Evolutionary conservation across 2,113 vertebrate species (phyloP), one percentile per base, ranked within the genome.

Genomic region (Stigmatopora nigra): DNA sequence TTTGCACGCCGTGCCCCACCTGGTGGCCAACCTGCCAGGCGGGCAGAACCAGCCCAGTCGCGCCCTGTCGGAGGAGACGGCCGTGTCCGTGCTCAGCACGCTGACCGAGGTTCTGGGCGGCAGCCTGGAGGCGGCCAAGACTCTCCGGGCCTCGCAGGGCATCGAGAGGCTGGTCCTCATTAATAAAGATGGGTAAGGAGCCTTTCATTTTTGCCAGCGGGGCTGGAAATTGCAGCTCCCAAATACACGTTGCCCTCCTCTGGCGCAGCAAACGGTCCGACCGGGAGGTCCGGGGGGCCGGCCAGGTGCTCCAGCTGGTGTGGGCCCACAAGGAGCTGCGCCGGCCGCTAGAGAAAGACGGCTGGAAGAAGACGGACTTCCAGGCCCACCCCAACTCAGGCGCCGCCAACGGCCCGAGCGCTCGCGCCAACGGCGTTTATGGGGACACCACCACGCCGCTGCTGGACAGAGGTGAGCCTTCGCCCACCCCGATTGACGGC

Each of bases 311-410:
- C 71, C 96, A 99, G 88, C 94, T 95, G 0, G 77, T 99, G 64
- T 98, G 96, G 96, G 94, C 92, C 0, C 96, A 96, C 76, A 98
- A 98, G 72, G 96, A 99, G 68, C 91, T 99, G 22, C 90, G 96
- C 57, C 92, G 92, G 48, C 92, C 94, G 3, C 89, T 99, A 1
- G 96, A 98, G 74, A 99, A 98, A 70, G 96, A 99, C 25, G 96
- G 96, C 45, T 99, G 96, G 96, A 99, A 99, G 84, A 99, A 97
- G 73, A 91, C 91, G 0, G 96, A 98, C 83, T 99, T 99, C 84
- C 92, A 93, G 91, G 93, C 96, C 48, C 77, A 79, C 69, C 66
- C 93, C 60, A 93, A 91, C 82, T 82, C 92, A 41, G 13, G 11
- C 63, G 73, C 86, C n/a, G 87, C 90, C 10, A 89, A 89, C 0